Percentiles rank a stretch among this genome's conserved stretches.
These are phyloP conservation scores for Cheiracanthium punctorium DNA, from an alignment of 2,888 invertebrate species.

Conservation along the genomic window DNA sequence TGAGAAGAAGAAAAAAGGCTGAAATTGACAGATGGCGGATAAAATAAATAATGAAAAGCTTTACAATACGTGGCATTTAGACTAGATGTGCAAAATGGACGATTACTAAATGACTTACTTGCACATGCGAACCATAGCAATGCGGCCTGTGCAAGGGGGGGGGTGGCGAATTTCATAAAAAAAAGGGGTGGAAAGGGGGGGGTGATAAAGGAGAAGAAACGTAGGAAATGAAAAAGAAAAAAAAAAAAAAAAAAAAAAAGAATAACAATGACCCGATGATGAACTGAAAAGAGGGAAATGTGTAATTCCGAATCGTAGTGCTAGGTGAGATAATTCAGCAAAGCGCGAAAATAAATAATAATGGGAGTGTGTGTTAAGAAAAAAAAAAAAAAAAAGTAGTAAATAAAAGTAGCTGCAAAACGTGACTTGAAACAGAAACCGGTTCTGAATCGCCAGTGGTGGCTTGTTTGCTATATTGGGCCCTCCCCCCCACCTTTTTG, in stretches of 20 bases:
- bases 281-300: background rate
- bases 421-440: slow-evolving; percentile 15
- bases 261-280: slow-evolving; percentile 19
- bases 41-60: background rate
- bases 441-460: background rate
- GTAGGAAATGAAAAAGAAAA: no score
- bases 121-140: background rate
- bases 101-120: background rate
- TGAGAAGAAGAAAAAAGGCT: background rate
- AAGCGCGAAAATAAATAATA: slow-evolving; percentile 61
- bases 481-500: background rate
- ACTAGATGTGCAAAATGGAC: background rate
- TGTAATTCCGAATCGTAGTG: slow-evolving; percentile 33
- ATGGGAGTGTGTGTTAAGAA: slow-evolving; percentile 27
- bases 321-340: slow-evolving; percentile 47
- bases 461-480: slow-evolving; percentile 3
- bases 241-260: background rate
- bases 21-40: background rate
- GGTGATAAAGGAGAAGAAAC: no score
- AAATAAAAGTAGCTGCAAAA: background rate
- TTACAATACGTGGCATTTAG: background rate
- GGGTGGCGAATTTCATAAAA: background rate
- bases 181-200: no score
- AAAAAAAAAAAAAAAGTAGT: background rate
- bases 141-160: background rate